Percentiles rank a stretch among this genome's conserved stretches.
phyloP scores from a whole-genome alignment of 64 coral and sea anemone genomes.

The Dendronephthya gigantea region DNA sequence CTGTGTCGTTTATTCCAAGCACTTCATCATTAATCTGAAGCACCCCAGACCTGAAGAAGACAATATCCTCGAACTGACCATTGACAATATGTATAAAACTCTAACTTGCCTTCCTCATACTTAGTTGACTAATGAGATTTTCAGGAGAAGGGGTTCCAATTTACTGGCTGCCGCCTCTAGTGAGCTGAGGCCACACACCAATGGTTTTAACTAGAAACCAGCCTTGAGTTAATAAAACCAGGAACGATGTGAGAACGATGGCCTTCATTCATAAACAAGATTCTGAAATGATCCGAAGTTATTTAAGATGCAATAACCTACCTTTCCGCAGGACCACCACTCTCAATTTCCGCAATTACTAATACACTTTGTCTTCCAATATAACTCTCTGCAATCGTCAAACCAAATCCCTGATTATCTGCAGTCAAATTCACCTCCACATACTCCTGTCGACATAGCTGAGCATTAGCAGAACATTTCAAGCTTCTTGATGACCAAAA shows the following conservation, averaged over 20 bases:
- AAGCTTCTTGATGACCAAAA: background rate
- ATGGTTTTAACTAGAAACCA: too few species aligned
- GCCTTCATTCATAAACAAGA: too few species aligned
- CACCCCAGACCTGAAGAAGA: background rate
- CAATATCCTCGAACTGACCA: too few species aligned
- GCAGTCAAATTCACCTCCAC: constrained; percentile 9
- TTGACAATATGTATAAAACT: too few species aligned
- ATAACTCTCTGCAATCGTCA: background rate
- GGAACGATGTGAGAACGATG: too few species aligned
- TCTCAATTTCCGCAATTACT: background rate
- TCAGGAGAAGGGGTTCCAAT: too few species aligned
- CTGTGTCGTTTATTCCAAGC: background rate
- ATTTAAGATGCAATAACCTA: background rate
- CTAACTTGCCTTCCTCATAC: too few species aligned
- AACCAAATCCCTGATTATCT: constrained; percentile 10
- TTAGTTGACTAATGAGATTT: too few species aligned
- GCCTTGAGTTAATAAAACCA: too few species aligned
- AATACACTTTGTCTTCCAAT: background rate
- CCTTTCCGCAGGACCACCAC: constrained; percentile 1
- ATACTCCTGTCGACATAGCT: background rate
- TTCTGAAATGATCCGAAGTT: too few species aligned
- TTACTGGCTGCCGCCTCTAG: too few species aligned
- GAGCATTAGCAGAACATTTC: background rate
- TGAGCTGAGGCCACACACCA: too few species aligned
- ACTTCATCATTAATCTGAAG: constrained; percentile 6